phyloP scores from a whole-genome alignment of 2,888 invertebrate species.

The Drosophila ustulata region DNA sequence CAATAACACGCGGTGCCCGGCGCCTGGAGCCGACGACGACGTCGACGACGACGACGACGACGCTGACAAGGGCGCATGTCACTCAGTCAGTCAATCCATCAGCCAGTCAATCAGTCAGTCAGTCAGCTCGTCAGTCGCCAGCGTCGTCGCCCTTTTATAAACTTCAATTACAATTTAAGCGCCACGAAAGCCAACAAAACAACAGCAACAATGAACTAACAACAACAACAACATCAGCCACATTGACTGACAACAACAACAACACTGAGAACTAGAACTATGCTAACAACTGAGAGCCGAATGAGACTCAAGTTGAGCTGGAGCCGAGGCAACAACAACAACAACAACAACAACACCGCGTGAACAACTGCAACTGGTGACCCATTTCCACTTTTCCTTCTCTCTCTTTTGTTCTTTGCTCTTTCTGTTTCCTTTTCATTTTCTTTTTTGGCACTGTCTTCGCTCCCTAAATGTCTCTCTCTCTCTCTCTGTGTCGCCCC shows the following conservation, averaged over 20 bases:
- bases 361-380: constrained; percentile 68
- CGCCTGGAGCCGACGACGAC: constrained; percentile 32
- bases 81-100: constrained; percentile 15
- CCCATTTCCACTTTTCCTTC: constrained; percentile 52
- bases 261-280: constrained; percentile 13
- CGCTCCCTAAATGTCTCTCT: not conserved
- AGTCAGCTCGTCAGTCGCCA: constrained; percentile 47
- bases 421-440: constrained; percentile 1
- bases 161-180: constrained; percentile 69
- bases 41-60: constrained; percentile 3
- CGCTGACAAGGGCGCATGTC: constrained; percentile 62
- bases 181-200: constrained; percentile 52
- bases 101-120: constrained; percentile 13
- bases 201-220: constrained; percentile 17
- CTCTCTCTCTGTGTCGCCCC: not conserved
- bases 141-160: constrained; percentile 53
- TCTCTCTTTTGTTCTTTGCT: not conserved
- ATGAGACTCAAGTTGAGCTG: constrained; percentile 6
- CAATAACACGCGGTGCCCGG: constrained; percentile 47
- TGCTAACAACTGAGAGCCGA: constrained; percentile 10
- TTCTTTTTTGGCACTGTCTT: constrained; percentile 9
- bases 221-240: constrained; percentile 17
- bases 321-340: not conserved
- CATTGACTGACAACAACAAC: constrained; percentile 6
- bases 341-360: constrained; percentile 22